Base-by-base conservation (phyloP, 2,888 invertebrate species). In the Cheilosia soror region DNA sequence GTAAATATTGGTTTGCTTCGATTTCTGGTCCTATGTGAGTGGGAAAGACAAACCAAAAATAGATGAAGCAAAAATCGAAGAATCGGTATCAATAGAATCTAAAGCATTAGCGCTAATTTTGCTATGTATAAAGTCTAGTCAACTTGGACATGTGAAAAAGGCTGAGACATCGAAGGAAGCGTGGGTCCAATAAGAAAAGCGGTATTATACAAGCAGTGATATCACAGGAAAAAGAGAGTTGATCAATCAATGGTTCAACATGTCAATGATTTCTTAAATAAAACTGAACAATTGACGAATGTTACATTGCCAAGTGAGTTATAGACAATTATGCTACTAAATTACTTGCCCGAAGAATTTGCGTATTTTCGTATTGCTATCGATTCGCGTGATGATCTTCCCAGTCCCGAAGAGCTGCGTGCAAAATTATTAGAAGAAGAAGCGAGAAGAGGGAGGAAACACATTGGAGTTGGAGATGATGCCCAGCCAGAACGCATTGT, bases 291-390 rank as follows among this genome's bases (percentile, higher is more conserved):
- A 13, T 27, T 83, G 44, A 49, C 55, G 27, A 69, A 72, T 37
- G 51, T 83, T 7, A 20, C 13, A 6, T 31, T 84, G 2, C 78
- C 73, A n/a, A 51, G 33, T 9, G 73, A 75, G 57, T 33, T 78
- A 27, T 27, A 78, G 20, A 42, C 55, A 0, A 63, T 84, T 2
- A 73, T 84, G 83, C 57, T 84, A 4, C 9, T 83, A 33, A 78
- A 78, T 37, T 20, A 63, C 1, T 58, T 84, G 11, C 66, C 78
- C 1, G 65, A 58, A 4, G 66, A 77, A 27, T 77, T 42, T 51
- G 72, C 72, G 42, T 60, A 66, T 47, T 77, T 82, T n/a, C 60
- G 72, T 7, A 49, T 82, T n/a, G 66, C 60, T 13, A 51, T 65
- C 20, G 82, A 77, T 53, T 42, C 69, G 2, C 62, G 71, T 20